Conservation (phyloP, 2,888 invertebrate genomes). For the Imbricaverruca yamaguchii region DNA sequence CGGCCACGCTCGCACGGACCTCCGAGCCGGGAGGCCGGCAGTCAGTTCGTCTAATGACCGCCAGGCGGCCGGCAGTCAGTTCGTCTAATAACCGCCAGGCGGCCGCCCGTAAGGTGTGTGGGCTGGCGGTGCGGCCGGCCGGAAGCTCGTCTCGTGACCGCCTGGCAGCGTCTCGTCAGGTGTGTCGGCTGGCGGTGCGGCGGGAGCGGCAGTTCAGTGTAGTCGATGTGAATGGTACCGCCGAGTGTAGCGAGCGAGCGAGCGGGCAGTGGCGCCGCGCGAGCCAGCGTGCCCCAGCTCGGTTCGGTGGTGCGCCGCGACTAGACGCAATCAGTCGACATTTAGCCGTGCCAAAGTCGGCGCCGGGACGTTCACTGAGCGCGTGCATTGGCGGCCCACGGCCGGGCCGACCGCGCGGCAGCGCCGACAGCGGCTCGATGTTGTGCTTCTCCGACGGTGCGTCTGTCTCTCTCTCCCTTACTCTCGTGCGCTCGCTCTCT, state of each 20-base stretch:
- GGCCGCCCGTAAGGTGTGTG: neutral
- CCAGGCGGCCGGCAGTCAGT: too few relatives aligned
- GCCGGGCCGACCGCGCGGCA: neutral
- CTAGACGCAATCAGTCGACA: neutral
- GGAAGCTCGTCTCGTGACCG: too few relatives aligned
- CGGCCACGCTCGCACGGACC: too few relatives aligned
- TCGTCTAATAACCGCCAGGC: neutral
- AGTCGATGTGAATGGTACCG: neutral
- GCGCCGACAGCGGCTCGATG: neutral
- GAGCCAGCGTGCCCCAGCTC: neutral
- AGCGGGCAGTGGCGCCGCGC: neutral
- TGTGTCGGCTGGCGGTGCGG: neutral
- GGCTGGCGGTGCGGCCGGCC: neutral
- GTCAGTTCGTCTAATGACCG: too few relatives aligned
- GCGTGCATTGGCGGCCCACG: neutral
- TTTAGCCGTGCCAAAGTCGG: conserved; percentile 12
- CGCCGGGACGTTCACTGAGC: neutral
- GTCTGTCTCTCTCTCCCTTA: too few relatives aligned
- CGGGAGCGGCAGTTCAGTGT: neutral
- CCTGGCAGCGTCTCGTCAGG: neutral
- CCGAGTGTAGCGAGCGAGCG: neutral
- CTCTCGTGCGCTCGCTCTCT: neutral
- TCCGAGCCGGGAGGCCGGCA: too few relatives aligned
- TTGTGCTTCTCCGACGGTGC: neutral
- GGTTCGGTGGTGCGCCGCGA: neutral